Base-by-base conservation (phyloP, 2,888 invertebrate species). In the Pycnomerus fuliginosus region DNA sequence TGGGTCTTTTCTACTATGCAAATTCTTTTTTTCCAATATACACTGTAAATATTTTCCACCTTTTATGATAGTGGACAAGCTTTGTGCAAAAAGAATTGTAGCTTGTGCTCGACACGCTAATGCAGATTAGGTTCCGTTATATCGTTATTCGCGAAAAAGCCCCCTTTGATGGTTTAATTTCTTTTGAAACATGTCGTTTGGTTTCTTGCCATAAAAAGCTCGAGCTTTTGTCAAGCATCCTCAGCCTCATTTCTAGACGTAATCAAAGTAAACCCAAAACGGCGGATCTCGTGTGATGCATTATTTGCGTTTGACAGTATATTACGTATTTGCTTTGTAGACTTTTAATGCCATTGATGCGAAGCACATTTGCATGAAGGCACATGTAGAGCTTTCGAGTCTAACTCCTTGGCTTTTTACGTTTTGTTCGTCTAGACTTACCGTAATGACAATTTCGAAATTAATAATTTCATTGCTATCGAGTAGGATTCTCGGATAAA, bases 351-450 rank as follows among this genome's bases (percentile, higher is more conserved):
- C 58, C 48, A 58, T 57, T 58, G 58, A 60, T 58, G 56, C 53
- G 53, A 48, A 48, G 55, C 49, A 55, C 53, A 63, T 64, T 63
- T 62, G 61, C 63, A 64, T 65, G 60, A 63, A 63, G 60, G 62
- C 62, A 52, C 61, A 56, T 61, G 60, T 60, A 52, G 45, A 53
- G 64, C 52, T 49, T 54, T 50, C 29, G 44, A 68, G 69, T 55
- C 55, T 67, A 69, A 70, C 64, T 65, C 63, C 64, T 67, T 67
- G 64, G 65, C 71, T 68, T 69, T 70, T 66, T 71, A 68, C 66
- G 69, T 63, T n/a, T 65, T 67, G 70, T 67, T 70, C 72, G 67
- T 73, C 71, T 61, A 64, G 74, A 74, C 76, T 76, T 74, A 74
- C 75, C 31, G 48, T 55, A 58, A 54, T 50, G 54, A 56, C 50